phyloP scores from a whole-genome alignment of 2,888 invertebrate genomes.

The Tenthredo notha region DNA sequence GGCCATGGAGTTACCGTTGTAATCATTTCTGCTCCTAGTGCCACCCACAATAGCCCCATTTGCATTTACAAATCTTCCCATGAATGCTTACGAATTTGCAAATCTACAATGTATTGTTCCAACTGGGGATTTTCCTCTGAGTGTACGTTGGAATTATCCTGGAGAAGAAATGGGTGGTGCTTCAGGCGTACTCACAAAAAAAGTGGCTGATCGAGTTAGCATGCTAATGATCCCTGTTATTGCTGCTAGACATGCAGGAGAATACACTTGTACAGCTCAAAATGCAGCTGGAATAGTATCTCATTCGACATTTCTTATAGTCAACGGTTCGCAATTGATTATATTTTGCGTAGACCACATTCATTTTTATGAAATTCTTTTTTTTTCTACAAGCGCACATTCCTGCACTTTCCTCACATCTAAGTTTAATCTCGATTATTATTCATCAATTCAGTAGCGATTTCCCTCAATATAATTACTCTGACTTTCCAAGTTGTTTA shows the following conservation, averaged over 20 bases:
- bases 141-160: constrained; percentile 85
- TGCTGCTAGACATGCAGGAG: constrained; percentile 79
- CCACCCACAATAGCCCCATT: constrained; percentile 76
- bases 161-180: constrained; percentile 75
- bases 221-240: constrained; percentile 86
- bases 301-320: constrained; percentile 76
- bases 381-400: constrained; percentile 58
- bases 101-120: constrained; percentile 82
- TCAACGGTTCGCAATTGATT: constrained; percentile 77
- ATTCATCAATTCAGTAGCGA: constrained; percentile 22
- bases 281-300: constrained; percentile 78
- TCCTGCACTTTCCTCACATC: constrained; percentile 54
- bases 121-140: constrained; percentile 87
- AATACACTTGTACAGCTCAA: constrained; percentile 79
- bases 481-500: constrained; percentile 20
- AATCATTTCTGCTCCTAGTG: constrained; percentile 66
- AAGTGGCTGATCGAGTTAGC: constrained; percentile 81
- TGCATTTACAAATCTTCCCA: constrained; percentile 76
- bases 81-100: constrained; percentile 83
- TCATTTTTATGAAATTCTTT: constrained; percentile 52
- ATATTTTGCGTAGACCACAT: constrained; percentile 48
- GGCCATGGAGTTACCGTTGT: constrained; percentile 35
- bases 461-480: not conserved
- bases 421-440: constrained; percentile 15
- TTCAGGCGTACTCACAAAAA: constrained; percentile 75